Evolutionary conservation across 2,113 vertebrate genomes (phyloP).

Genomic region (Nansenia antarctica): DNA sequence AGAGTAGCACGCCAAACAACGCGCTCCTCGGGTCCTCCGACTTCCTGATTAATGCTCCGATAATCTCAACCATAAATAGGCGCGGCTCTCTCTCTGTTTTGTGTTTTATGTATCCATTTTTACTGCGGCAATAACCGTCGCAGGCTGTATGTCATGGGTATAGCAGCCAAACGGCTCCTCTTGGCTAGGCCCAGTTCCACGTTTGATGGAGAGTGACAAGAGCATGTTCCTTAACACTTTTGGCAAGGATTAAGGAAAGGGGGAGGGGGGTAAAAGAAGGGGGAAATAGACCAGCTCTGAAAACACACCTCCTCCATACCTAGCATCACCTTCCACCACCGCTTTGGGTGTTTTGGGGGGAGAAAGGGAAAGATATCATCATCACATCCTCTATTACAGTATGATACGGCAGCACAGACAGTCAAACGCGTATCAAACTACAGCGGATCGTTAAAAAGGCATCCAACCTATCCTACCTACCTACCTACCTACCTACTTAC

Average conservation of each 20-base stretch:
- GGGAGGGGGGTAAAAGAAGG: constrained; percentile 33
- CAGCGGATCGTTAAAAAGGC: too few species aligned
- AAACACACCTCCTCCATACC: constrained; percentile 47
- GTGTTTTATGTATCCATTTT: constrained; percentile 77
- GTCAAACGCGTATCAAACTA: too few species aligned
- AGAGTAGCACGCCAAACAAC: constrained; percentile 55
- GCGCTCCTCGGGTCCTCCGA: constrained; percentile 22
- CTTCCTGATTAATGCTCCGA: constrained; percentile 73
- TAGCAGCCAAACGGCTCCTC: constrained; percentile 56
- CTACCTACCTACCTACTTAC: too few species aligned
- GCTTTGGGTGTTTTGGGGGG: constrained; percentile 38
- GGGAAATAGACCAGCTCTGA: too few species aligned
- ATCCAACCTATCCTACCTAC: too few species aligned
- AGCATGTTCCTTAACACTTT: constrained; percentile 58
- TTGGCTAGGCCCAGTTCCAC: constrained; percentile 33
- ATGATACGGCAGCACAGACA: too few species aligned
- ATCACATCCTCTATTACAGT: too few species aligned
- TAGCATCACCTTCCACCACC: constrained; percentile 16
- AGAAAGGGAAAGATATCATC: background rate
- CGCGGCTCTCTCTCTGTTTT: constrained; percentile 71
- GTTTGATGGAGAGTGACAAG: constrained; percentile 63
- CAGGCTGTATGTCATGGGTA: constrained; percentile 68
- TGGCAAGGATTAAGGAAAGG: constrained; percentile 48
- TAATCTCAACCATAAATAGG: constrained; percentile 79
- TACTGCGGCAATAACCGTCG: constrained; percentile 75